Evolutionary conservation across 2,888 invertebrate species (phyloP).

Genomic region (Iphiclides podalirius): DNA sequence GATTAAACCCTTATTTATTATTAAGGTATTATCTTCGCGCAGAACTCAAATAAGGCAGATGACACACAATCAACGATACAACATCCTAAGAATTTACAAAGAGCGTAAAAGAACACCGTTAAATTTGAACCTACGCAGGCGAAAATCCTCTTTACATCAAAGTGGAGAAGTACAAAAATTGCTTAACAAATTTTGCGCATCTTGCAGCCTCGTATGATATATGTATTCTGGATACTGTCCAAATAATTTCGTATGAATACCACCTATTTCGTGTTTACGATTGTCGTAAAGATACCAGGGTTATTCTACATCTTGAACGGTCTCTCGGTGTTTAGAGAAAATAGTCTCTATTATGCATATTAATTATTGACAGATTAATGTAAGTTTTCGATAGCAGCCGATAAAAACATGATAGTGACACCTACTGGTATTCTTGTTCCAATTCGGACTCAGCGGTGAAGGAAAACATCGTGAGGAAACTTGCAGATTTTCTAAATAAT

Average conservation of each 20-base stretch:
- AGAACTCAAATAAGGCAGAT: not conserved
- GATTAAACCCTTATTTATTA: not conserved
- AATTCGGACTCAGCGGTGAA: too few species aligned
- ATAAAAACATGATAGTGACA: not conserved
- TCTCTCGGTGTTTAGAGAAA: constrained; percentile 16
- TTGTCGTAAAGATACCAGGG: constrained; percentile 32
- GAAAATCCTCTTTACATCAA: not conserved
- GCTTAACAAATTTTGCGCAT: not conserved
- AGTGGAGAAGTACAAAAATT: not conserved
- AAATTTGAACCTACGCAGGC: not conserved
- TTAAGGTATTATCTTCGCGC: not conserved
- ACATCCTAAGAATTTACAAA: constrained; percentile 6
- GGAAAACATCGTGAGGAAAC: too few species aligned
- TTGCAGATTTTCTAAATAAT: too few species aligned
- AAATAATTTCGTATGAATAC: constrained; percentile 31
- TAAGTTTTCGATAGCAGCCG: not conserved
- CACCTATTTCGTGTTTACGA: constrained; percentile 36
- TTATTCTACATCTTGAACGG: constrained; percentile 26
- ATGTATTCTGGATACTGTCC: constrained; percentile 32
- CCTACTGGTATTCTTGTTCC: too few species aligned
- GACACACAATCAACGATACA: constrained; percentile 4
- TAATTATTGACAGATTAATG: not conserved
- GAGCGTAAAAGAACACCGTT: not conserved
- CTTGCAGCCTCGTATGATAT: constrained; percentile 5
- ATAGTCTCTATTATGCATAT: constrained; percentile 2